Base-by-base conservation (phyloP, 2,113 vertebrate species). In the Noturus placidus region DNA sequence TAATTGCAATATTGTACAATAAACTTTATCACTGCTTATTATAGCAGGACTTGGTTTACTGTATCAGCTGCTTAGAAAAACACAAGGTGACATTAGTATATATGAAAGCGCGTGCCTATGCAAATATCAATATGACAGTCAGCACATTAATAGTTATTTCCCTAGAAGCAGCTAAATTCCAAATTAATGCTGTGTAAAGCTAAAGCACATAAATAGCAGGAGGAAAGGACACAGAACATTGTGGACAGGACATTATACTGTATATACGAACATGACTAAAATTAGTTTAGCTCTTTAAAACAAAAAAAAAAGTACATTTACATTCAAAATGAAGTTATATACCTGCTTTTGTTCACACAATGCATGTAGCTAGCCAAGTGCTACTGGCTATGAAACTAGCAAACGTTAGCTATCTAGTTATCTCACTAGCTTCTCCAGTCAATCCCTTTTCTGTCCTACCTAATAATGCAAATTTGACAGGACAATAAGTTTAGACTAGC, bases 171-270 rank as follows among this genome's bases (percentile, higher is more conserved):
- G 80, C 78, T 33, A 57, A 80, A 59, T 33, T 17, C 46, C 19
- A 52, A 57, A 81, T 84, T 59, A 27, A 38, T 89, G 74, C 88
- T 90, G 90, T 91, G 91, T 89, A 89, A 87, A 82, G n/a, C 91
- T 93, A 92, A 90, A 93, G 83, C 91, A 89, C 91, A 92, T 91
- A 91, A 91, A 81, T 87, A 19, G 46, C 82, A 67, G 59, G 33
- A 38, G 38, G 27, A 27, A 46, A 30, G 25, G 20, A 76, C 72
- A 76, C 5, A 15, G 67, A 33, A 70, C 67, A 72, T 22, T 72
- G 19, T 38, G 70, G 5, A 72, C 35, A 77, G 22, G 4, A 79
- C 2, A 56, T n/a, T 79, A 54, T 57, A n/a, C n/a, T n/a, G n/a
- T n/a, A 80, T 78, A 78, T 7, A 52, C 11, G 7, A 30, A 30